Percentiles rank a stretch among this genome's conserved stretches.
phyloP scores from a whole-genome alignment of 2,888 invertebrate species.

The Thera obeliscata region DNA sequence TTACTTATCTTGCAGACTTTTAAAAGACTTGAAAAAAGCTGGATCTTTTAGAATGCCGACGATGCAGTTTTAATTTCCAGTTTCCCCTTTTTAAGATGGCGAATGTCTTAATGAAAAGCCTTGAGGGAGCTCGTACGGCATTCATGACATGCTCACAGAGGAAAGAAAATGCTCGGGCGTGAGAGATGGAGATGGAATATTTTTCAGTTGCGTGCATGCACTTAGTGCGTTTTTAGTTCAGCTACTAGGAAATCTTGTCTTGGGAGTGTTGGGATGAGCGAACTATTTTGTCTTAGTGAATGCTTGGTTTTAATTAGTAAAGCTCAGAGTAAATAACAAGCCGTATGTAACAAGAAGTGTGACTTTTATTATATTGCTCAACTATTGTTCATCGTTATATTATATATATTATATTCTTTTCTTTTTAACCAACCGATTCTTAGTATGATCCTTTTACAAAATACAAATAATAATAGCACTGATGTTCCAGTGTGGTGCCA shows the following conservation, averaged over 20 bases:
- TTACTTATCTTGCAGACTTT: constrained; percentile 9
- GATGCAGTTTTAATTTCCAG: constrained; percentile 60
- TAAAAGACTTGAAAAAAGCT: constrained; percentile 5
- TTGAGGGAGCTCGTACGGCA: constrained; percentile 39
- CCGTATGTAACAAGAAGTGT: too few relatives aligned
- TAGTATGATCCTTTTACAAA: too few relatives aligned
- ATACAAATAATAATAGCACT: too few relatives aligned
- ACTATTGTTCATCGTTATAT: too few relatives aligned
- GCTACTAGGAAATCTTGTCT: neutral
- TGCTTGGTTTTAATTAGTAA: neutral
- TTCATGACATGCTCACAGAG: constrained; percentile 24
- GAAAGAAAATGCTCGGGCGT: constrained; percentile 15
- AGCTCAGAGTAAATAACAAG: too few relatives aligned
- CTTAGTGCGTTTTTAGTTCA: neutral
- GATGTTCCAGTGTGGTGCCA: too few relatives aligned
- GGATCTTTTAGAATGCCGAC: constrained; percentile 18
- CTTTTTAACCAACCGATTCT: too few relatives aligned
- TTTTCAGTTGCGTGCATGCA: constrained; percentile 1
- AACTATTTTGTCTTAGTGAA: neutral
- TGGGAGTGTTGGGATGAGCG: neutral
- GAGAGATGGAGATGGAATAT: constrained; percentile 19
- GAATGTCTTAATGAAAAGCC: constrained; percentile 56
- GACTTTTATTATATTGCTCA: too few relatives aligned
- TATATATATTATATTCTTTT: too few relatives aligned
- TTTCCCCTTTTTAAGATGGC: constrained; percentile 54